These are phyloP conservation scores for Poeciliopsis turneri DNA, from an alignment of 2,797 vertebrate species.

Conservation along the genomic window DNA sequence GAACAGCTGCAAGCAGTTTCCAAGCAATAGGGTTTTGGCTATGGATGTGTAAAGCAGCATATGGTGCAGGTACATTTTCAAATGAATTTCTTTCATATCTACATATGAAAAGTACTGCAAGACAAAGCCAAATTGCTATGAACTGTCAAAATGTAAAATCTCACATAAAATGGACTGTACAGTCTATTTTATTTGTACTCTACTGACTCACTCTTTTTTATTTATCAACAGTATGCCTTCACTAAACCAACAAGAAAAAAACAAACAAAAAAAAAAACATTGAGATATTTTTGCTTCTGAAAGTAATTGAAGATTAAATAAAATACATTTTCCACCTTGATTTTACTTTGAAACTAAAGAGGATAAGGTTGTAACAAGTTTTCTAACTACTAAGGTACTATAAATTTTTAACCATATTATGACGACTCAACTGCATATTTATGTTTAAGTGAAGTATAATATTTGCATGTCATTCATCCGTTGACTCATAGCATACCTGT, in stretches of 20 bases:
- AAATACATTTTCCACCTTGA: neutral
- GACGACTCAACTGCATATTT: neutral
- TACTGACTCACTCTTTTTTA: neutral
- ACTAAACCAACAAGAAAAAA: neutral
- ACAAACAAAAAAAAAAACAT: neutral
- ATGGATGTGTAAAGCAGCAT: slow-evolving; percentile 33
- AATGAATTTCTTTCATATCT: slow-evolving; percentile 36
- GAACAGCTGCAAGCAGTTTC: slow-evolving; percentile 67
- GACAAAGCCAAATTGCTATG: slow-evolving; percentile 12
- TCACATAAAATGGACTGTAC: slow-evolving; percentile 8
- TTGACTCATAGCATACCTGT: neutral
- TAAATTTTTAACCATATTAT: neutral
- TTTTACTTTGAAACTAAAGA: neutral
- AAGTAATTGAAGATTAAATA: neutral
- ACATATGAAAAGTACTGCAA: slow-evolving; percentile 1
- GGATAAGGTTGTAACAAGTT: neutral
- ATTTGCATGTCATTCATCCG: neutral
- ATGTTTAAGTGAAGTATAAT: neutral
- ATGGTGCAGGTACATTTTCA: slow-evolving; percentile 56
- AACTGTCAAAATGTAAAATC: slow-evolving; percentile 19
- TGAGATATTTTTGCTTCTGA: neutral
- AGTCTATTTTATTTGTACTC: neutral
- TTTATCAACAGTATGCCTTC: neutral
- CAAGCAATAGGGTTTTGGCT: slow-evolving; percentile 55
- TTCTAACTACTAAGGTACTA: neutral